Evolutionary conservation across 1,140 invertebrate species (phyloP), one percentile per base, ranked within the genome.

Genomic region (Lepidotrigona ventralis): DNA sequence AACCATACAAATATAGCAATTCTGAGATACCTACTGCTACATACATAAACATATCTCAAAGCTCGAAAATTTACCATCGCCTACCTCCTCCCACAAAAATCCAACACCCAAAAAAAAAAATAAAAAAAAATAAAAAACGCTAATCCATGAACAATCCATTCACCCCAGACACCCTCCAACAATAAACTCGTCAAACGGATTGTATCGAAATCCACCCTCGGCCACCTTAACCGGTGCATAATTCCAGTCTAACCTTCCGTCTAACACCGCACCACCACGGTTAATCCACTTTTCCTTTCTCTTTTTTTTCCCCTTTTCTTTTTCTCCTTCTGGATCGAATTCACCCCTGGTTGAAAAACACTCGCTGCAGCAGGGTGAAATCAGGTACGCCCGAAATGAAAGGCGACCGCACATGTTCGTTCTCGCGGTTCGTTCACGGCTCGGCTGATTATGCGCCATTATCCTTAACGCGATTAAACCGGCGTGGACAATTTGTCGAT

Each of bases 401-500:
- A 91, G 71, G 87, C 88, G 84, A 88, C 85, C 90, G 86, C 91
- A 92, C 91, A 92, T 92, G 91, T 91, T 92, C 91, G 86, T 92
- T 92, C 91, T 91, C 90, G 91, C 86, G 87, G 85, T 84, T 84
- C 78, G 73, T 78, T 56, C 58, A 51, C 84, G 60, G 76, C 39
- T 54, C 26, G 17, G 51, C 64, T 89, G 92, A 92, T 92, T 92
- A 90, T 90, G 73, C 85, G 79, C 84, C 77, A 71, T 90, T 92
- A 90, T 92, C 86, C 88, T 74, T 91, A 91, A 92, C 89, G 86
- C 90, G 91, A 92, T 92, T 84, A 89, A 81, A 75, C 82, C 29
- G 71, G 23, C 66, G 4, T 29, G 73, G 81, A 53, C 64, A 63
- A 87, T 81, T 83, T 54, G 74, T 74, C 81, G 46, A 72, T 70